phyloP scores from a whole-genome alignment of 2,113 vertebrate genomes.

The Glaucidium brasilianum region DNA sequence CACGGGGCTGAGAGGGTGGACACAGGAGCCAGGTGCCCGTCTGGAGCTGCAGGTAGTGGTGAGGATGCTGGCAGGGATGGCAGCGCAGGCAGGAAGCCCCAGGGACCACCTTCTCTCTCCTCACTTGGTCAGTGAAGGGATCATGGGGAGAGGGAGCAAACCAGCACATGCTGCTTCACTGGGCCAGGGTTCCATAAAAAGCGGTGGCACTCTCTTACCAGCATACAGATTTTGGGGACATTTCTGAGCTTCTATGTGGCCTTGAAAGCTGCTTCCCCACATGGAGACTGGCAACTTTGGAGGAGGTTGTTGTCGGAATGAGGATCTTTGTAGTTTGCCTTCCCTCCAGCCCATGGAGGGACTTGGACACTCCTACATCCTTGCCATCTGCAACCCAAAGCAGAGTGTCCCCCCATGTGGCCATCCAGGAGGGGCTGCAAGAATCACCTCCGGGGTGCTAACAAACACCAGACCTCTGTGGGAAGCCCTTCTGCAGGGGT shows the following conservation, averaged over 20 bases:
- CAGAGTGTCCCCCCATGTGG: not conserved
- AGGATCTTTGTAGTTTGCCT: not conserved
- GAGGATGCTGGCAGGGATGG: not conserved
- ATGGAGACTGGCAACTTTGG: not conserved
- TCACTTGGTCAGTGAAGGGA: not conserved
- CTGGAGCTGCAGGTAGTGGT: not conserved
- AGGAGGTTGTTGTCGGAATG: not conserved
- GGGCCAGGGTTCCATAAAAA: not conserved
- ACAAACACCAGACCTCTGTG: no score
- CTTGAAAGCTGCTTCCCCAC: not conserved
- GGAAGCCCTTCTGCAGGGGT: not conserved
- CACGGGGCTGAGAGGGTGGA: rapidly evolving
- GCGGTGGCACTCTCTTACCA: not conserved
- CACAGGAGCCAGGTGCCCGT: not conserved
- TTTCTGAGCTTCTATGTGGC: not conserved
- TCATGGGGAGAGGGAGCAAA: not conserved
- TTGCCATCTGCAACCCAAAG: not conserved
- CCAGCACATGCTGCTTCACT: not conserved
- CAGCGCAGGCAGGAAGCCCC: not conserved
- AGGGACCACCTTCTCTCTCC: not conserved
- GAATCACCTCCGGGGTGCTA: not conserved
- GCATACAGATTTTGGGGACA: not conserved
- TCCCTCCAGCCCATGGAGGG: not conserved
- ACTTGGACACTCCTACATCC: not conserved
- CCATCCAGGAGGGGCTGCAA: not conserved